Base-by-base conservation (phyloP, 2,113 vertebrate genomes). In the Bambusicola thoracicus region DNA sequence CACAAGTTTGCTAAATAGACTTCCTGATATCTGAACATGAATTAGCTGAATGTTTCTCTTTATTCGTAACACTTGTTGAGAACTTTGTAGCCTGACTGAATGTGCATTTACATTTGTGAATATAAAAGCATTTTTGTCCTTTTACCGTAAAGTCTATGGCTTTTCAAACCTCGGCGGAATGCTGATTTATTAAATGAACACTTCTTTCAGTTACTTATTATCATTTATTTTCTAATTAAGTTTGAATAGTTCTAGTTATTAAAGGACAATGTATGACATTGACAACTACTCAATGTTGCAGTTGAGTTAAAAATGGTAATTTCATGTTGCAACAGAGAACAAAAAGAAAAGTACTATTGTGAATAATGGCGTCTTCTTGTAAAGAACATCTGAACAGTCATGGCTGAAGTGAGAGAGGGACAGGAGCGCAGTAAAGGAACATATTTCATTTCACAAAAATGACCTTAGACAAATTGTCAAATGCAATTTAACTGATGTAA, bases 391-490 rank as follows among this genome's bases (percentile, higher is more conserved):
- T 58, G 11, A 66, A 38, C 15, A 59, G 22, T 55, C 13, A 14
- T 85, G 17, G 21, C 25, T 85, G 69, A 32, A 46, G 22, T 36
- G 11, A 36, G 19, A 78, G 68, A 73, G 15, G 13, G 63, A 5
- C 8, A 62, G 63, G 11, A 79, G 70, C 13, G 25, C 4, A 55
- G 53, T 30, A 80, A 73, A 84, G 29, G n/a, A 63, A 74, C 85
- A 48, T 56, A 65, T 90, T 91, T 85, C 4, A 77, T 89, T 81
- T 85, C 8, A 61, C n/a, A n/a, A 82, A 88, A 93, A 73, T 86
- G 44, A 63, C 56, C 90, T 93, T n/a, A 46, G 74, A 83, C 30
- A 85, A 90, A 93, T 92, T 66, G 30, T 85, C 1, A 0, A 75
- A 88, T 85, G 49, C 19, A 19, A 68, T 93, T 80, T 90, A 89